phyloP scores from a whole-genome alignment of 1,140 invertebrate genomes.

The Coptotermes formosanus region DNA sequence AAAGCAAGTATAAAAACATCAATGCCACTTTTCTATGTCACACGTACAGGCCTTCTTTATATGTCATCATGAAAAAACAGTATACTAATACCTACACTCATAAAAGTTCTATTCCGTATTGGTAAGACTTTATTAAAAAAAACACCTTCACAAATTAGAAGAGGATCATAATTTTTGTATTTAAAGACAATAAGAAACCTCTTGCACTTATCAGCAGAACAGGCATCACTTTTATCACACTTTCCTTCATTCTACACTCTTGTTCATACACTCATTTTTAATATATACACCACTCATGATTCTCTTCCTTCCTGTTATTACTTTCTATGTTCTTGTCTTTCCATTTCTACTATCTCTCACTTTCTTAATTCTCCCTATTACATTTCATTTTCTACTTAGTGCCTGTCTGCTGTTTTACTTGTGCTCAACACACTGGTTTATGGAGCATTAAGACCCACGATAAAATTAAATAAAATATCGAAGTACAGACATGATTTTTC shows the following conservation, averaged over 20 bases:
- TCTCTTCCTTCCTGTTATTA: constrained; percentile 24
- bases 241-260: not conserved
- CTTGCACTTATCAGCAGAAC: not conserved
- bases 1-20: constrained; percentile 8
- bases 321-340: constrained; percentile 21
- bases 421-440: not conserved
- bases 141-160: not conserved
- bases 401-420: constrained; percentile 9
- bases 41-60: not conserved
- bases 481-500: not conserved
- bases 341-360: constrained; percentile 10
- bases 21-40: not conserved
- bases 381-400: not conserved
- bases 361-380: constrained; percentile 22
- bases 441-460: not conserved
- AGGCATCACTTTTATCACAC: not conserved
- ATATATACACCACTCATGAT: not conserved
- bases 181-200: not conserved
- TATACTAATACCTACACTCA: not conserved
- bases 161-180: not conserved
- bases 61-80: not conserved
- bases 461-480: not conserved
- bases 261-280: not conserved
- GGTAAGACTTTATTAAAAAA: not conserved
- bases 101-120: not conserved